Base-by-base conservation (phyloP, 2,888 invertebrate species). In the Cartodere bifasciata region DNA sequence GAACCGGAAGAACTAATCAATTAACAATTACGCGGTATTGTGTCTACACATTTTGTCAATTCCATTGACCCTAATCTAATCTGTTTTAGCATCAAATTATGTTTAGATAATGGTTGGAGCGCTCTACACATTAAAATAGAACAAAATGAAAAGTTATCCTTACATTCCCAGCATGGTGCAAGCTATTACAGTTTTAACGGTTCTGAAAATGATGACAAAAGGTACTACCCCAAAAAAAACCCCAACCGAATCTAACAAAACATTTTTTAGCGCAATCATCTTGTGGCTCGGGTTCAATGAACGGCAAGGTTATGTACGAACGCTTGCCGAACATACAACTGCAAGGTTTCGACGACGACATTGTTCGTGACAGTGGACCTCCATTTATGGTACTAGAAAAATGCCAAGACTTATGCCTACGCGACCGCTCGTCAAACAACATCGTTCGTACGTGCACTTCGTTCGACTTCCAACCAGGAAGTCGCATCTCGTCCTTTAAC, bases 381-480 rank as follows among this genome's bases (percentile, higher is more conserved):
- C 88, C 88, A 1, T 85, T 88, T 51, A 72, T 82, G 38, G 87
- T 88, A 5, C 62, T 90, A 46, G 87, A 88, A 56, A 86, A 86
- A 58, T 90, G 90, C 57, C 84, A 85, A 57, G 52, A 54, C 29
- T 60, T 87, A 6, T 90, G 88, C 49, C 61, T 86, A 35, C 70
- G 86, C 11, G 88, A 88, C 55, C 70, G 86, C 39, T 71, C 67
- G 3, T 74, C 77, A 6, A 85, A 82, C 55, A 85, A 86, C 55
- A 68, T 87, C 26, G 85, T 86, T 12, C 69, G 86, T 41, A 75
- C 82, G 2, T 90, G 88, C 56, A 77, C 81, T 38, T 88, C 87
- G 24, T 87, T 90, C 44, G 88, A 90, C 60, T 90, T 88, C 53
- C 84, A 86, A 58, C 87, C 88, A 0, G 90, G 88, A 33, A 81